phyloP scores from a whole-genome alignment of 1,140 invertebrate genomes.

The Orchestia grillus region DNA sequence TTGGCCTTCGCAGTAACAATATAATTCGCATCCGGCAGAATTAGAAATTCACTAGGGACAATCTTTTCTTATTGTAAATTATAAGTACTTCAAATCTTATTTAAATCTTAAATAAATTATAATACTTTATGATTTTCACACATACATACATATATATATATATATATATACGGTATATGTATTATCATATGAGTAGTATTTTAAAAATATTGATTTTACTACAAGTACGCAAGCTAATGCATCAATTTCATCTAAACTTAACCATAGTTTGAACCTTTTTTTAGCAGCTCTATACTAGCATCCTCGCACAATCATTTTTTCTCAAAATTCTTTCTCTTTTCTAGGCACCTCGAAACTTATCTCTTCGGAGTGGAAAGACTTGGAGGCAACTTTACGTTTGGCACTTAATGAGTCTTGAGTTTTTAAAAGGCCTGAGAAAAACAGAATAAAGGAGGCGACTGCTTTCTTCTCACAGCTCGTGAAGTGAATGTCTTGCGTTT shows the following conservation, averaged over 20 bases:
- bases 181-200: background rate
- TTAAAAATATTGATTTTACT: background rate
- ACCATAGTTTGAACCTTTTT: background rate
- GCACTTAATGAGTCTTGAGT: constrained; percentile 28
- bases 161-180: background rate
- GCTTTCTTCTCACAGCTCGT: constrained; percentile 1
- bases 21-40: background rate
- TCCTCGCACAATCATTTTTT: background rate
- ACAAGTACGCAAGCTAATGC: background rate
- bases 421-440: background rate
- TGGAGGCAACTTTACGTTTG: constrained; percentile 2
- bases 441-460: background rate
- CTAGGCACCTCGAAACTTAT: background rate
- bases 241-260: background rate
- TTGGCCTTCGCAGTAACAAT: background rate
- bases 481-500: constrained; percentile 35
- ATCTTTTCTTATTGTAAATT: background rate
- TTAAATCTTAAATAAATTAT: background rate
- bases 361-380: constrained; percentile 1
- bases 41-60: background rate
- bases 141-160: background rate
- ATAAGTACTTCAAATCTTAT: too few relatives aligned
- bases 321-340: background rate
- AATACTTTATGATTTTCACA: background rate
- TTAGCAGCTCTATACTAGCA: background rate